phyloP scores from a whole-genome alignment of 2,113 vertebrate genomes.

The Seriola dumerili region DNA sequence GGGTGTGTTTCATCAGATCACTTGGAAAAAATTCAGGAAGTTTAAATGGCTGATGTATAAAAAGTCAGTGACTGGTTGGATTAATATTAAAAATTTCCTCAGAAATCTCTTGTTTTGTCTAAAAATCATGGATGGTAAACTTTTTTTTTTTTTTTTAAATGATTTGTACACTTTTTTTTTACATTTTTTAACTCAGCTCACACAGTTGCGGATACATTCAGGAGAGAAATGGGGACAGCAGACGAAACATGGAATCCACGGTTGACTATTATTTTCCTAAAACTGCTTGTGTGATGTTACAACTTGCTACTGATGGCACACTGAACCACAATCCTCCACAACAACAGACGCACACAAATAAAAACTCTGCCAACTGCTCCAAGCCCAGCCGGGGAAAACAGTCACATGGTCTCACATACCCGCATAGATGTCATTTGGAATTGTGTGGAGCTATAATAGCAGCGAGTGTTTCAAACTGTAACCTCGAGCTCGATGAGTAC shows the following conservation, averaged over 20 bases:
- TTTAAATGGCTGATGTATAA: background rate
- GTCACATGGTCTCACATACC: slow-evolving; percentile 26
- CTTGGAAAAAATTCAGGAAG: background rate
- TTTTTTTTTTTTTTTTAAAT: too few relatives aligned
- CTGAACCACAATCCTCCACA: slow-evolving; percentile 20
- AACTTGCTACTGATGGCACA: slow-evolving; percentile 12
- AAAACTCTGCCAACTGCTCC: slow-evolving; percentile 9
- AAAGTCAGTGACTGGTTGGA: background rate
- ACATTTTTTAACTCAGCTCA: too few relatives aligned
- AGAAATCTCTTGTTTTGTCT: background rate
- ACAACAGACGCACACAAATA: slow-evolving; percentile 34
- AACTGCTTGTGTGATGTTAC: slow-evolving; percentile 11
- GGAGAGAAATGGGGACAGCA: background rate
- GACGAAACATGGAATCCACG: slow-evolving; percentile 5
- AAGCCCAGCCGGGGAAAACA: slow-evolving; percentile 40
- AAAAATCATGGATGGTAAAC: background rate
- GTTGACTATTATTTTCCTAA: background rate
- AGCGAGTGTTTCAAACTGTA: slow-evolving; percentile 35
- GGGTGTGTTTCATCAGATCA: background rate
- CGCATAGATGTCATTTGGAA: slow-evolving; percentile 36
- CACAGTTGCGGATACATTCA: background rate
- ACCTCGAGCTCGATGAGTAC: slow-evolving; percentile 20
- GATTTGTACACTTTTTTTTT: too few relatives aligned
- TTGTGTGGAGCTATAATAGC: slow-evolving; percentile 38
- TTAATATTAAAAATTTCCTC: background rate